Evolutionary conservation across 2,797 vertebrate species (phyloP).

Genomic region (Spea hammondii): DNA sequence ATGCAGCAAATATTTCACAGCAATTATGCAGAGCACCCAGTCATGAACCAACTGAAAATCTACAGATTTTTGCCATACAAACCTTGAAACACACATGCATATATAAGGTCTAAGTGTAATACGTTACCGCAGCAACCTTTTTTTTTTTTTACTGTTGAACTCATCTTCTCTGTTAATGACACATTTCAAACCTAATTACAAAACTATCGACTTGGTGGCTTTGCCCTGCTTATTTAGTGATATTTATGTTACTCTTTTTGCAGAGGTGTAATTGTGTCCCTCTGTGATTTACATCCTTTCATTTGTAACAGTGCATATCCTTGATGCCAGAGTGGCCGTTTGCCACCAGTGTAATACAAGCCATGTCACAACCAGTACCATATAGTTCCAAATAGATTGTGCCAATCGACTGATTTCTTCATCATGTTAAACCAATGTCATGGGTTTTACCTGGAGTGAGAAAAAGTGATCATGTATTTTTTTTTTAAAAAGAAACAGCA

Average conservation of each 20-base stretch:
- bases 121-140: conserved; percentile 29
- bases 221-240: conserved; percentile 16
- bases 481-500: no score
- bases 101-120: conserved; percentile 21
- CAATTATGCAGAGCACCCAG: not conserved
- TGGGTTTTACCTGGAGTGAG: no score
- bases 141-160: conserved; percentile 10
- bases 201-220: conserved; percentile 26
- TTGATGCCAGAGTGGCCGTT: not conserved
- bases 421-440: no score
- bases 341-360: not conserved
- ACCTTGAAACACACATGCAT: conserved; percentile 5
- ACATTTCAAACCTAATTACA: conserved; percentile 37
- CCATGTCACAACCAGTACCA: not conserved
- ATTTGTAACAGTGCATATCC: not conserved
- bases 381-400: not conserved
- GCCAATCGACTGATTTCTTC: no score
- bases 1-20: not conserved
- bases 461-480: no score
- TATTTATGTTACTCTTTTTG: not conserved
- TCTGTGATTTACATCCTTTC: not conserved
- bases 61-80: not conserved
- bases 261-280: not conserved
- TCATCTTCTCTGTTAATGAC: not conserved
- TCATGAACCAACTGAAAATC: not conserved